Evolutionary conservation across 2,797 vertebrate genomes (phyloP), one percentile per base, ranked within the genome.

Genomic region (Danio kyathit): DNA sequence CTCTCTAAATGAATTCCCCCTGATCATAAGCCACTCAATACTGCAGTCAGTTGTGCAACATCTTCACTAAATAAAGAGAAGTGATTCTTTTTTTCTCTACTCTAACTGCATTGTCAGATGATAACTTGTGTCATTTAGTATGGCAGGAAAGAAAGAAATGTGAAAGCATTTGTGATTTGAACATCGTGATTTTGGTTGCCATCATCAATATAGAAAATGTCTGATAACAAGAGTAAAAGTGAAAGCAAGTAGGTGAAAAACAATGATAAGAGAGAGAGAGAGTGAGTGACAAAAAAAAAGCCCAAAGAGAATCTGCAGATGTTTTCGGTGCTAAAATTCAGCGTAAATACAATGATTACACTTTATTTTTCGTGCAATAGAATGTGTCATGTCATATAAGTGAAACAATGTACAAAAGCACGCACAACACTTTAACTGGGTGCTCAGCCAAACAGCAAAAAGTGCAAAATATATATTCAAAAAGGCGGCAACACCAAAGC

Each of bases 1-100:
- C 61, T 46, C n/a, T 43, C 70, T 83, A 17, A 82, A 80, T 69
- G 82, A 85, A 83, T 82, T 84, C 75, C 87, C 83, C 85, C 44
- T 66, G 74, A 81, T 86, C 87, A 85, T 85, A 85, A 84, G 85
- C 65, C 52, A 44, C 63, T 78, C 43, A 72, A 82, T 52, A 85
- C 56, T 19, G 14, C 82, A 85, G 73, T 21, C 67, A 80, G 51
- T 86, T 88, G 67, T 82, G 82, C 51, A 85, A 88, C 21, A 65
- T 48, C 14, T 51, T 57, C 57, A 73, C 59, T 13, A 21, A 82
- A 85, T 82, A 85, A 79, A 12, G 82, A 85, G 85, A 88, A 86
- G 85, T 86, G 82, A 56, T 41, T 40, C 61, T 80, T 76, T 61
- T 56, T 79, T 80, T 3, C 29, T 29, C 44, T 60, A 59, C 73